These are phyloP conservation scores for Adelognathus sp. DNA, from an alignment of 2,888 invertebrate genomes.

Conservation along the genomic window DNA sequence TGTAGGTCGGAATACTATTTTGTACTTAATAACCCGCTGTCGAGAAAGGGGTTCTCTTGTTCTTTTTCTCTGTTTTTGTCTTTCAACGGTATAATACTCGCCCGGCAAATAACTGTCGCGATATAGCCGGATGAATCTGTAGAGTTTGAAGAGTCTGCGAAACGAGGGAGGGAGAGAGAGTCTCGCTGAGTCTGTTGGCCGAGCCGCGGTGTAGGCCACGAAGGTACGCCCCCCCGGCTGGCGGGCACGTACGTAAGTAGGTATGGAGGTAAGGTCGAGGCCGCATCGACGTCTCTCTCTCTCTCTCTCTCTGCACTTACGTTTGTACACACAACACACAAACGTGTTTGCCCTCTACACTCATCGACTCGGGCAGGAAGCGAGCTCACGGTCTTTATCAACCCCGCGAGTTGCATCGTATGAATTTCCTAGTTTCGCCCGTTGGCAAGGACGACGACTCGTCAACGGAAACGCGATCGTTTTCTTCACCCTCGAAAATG, in stretches of 20 bases:
- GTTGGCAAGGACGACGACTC: conserved; percentile 58
- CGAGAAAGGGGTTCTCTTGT: conserved; percentile 11
- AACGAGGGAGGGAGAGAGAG: conserved; percentile 2
- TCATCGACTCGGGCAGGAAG: conserved; percentile 52
- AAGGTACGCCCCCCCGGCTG: conserved; percentile 57
- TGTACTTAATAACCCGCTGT: neutral
- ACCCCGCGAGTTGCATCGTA: conserved; percentile 51
- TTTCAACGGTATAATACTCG: conserved; percentile 8
- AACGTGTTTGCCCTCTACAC: conserved; percentile 18
- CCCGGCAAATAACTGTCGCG: neutral
- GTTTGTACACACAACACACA: conserved; percentile 4
- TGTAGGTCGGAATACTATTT: conserved; percentile 1
- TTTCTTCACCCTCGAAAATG: conserved; percentile 1
- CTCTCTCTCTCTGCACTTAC: conserved; percentile 18
- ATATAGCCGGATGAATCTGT: neutral
- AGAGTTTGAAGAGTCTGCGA: neutral
- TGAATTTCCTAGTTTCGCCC: conserved; percentile 57
- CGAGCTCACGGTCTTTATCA: conserved; percentile 57
- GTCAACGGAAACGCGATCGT: conserved; percentile 30
- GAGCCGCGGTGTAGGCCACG: conserved; percentile 53
- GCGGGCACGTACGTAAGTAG: conserved; percentile 73
- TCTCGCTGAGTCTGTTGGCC: conserved; percentile 34
- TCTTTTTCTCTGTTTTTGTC: neutral
- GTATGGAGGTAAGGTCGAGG: conserved; percentile 77
- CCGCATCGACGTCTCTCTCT: conserved; percentile 58